Evolutionary conservation across 2,888 invertebrate genomes (phyloP), one percentile per base, ranked within the genome.

Genomic region (Corbicula japonica): DNA sequence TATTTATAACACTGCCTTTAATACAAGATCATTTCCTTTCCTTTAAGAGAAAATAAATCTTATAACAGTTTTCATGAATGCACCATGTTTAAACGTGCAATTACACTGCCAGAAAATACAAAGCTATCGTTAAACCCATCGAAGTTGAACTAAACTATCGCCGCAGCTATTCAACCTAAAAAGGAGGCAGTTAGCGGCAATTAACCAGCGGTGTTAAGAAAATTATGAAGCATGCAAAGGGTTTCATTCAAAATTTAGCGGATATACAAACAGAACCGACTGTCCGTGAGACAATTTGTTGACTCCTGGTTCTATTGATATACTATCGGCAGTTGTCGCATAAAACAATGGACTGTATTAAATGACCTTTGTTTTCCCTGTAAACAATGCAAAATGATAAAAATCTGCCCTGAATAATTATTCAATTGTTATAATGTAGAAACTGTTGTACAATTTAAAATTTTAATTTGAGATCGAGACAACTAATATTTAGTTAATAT

Each of bases 131-230:
- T 48, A 34, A 61, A 54, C 41, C 54, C 54, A 63, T 61, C 61
- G 48, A 61, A 66, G 41, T 32, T 32, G 54, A 68, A 72, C 72
- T 68, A 72, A 73, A 48, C 41, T 72, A 77, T 77, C 72, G 41
- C 60, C 35, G 2, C n/a, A 62, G 28, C 62, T 62, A 72, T 46
- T 73, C 62, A 68, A 72, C 77, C 62, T 18, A 46, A 62, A 46
- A 66, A 77, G 65, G 61, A 70, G 54, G 54, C 56, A 41, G 68
- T 73, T 62, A 46, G 50, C 41, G 50, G 32, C 52, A 26, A 72
- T 61, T 61, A 21, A 61, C 61, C 12, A n/a, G 32, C 38, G 15
- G 61, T 38, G 61, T 61, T 61, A 41, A 28, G 28, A 61, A 61
- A 44, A 41, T 41, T 30, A n/a, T 15, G 34, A 35, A 61, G 28